phyloP scores from a whole-genome alignment of 2,797 vertebrate genomes.

The Babyrousa celebensis region DNA sequence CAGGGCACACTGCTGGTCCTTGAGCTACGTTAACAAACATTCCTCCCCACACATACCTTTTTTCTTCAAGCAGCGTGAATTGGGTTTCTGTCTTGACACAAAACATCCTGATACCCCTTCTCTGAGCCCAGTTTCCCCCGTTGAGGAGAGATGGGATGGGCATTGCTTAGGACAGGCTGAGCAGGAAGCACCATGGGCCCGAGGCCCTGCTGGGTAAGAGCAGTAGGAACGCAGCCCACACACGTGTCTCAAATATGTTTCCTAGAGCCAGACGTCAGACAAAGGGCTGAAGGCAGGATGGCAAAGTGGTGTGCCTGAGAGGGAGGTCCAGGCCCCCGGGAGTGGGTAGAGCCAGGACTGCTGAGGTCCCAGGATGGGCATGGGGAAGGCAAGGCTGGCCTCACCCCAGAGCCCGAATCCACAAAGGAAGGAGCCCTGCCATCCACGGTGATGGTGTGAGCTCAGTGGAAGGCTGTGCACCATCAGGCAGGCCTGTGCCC shows the following conservation, averaged over 20 bases:
- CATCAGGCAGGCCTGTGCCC: fast-evolving
- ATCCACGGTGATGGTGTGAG: too few species aligned
- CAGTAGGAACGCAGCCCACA: neutral
- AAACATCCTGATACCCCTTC: neutral
- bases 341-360: too few species aligned
- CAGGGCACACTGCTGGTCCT: neutral
- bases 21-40: neutral
- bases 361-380: neutral
- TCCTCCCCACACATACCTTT: too few species aligned
- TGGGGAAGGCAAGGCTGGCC: neutral
- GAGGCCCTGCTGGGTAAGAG: neutral
- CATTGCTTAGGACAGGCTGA: neutral
- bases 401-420: neutral
- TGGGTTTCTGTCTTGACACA: neutral
- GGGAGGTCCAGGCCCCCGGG: neutral
- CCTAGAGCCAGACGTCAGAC: neutral
- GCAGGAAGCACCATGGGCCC: neutral
- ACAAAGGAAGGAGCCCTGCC: neutral
- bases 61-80: neutral
- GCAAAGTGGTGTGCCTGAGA: neutral
- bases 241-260: neutral
- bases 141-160: neutral
- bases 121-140: neutral
- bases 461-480: neutral
- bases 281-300: neutral